Evolutionary conservation across 2,113 vertebrate species (phyloP).

Genomic region (Steatornis caripensis): DNA sequence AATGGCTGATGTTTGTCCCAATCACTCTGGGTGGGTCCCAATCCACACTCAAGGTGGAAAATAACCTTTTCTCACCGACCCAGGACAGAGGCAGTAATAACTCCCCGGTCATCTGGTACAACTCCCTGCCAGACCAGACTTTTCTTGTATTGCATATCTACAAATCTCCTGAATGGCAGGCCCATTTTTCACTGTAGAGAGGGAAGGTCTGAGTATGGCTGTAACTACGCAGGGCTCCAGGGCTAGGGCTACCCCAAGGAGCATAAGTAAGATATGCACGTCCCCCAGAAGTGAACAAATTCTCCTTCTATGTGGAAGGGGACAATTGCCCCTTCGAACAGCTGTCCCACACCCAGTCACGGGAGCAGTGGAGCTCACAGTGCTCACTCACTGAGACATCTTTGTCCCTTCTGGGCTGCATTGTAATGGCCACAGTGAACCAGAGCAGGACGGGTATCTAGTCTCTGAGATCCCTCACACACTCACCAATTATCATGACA

Average conservation of each 20-base stretch:
- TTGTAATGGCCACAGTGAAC: background rate
- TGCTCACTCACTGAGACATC: background rate
- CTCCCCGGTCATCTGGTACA: background rate
- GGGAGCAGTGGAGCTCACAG: background rate
- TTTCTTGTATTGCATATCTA: rapidly evolving
- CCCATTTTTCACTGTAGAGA: background rate
- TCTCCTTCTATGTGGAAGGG: background rate
- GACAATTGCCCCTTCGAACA: background rate
- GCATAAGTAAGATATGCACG: background rate
- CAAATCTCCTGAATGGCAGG: background rate
- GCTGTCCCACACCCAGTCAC: rapidly evolving
- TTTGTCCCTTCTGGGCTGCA: background rate
- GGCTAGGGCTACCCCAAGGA: background rate
- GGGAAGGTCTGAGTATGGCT: background rate
- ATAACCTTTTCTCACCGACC: background rate
- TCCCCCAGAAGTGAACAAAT: rapidly evolving
- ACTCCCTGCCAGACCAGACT: background rate
- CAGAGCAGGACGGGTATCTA: rapidly evolving
- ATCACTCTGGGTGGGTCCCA: too few species aligned
- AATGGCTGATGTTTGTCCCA: background rate
- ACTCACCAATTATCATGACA: rapidly evolving
- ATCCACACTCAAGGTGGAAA: background rate
- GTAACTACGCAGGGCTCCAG: background rate
- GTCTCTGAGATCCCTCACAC: background rate
- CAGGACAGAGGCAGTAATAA: background rate